Evolutionary conservation across 2,888 invertebrate genomes (phyloP), one percentile per base, ranked within the genome.

Genomic region (Athetis lepigone): DNA sequence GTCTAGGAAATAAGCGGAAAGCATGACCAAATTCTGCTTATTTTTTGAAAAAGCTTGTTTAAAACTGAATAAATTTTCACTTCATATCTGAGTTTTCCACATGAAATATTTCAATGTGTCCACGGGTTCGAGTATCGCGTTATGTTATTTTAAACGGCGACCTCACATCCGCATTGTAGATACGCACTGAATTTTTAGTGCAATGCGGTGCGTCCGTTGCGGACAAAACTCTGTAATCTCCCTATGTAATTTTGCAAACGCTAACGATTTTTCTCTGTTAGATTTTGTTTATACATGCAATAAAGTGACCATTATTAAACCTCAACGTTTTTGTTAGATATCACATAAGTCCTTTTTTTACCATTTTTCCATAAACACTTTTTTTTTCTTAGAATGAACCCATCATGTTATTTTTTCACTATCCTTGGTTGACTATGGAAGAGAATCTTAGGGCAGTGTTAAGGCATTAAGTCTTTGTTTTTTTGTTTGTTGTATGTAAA

Each of bases 161-260:
- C 23, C 57, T 43, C 27, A 16, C 65, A 56, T 68, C 70, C 56
- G 64, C 65, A 57, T 46, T 49, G 50, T 56, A 56, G 19, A 46
- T 50, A 62, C 42, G 50, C 57, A 70, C 43, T 57, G 45, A 57
- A 65, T 70, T 64, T 77, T 77, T 76, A 63, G 73, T 76, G 73
- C 76, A 66, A 49, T 73, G 70, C 67, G 51, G 64, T 66, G 47
- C 33, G 37, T 39, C 18, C 43, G 13, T 45, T 70, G 66, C 59
- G 57, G 49, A 36, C 37, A 46, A 60, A 42, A 63, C 59, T 42
- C 39, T 61, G 29, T 46, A 56, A 61, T 56, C 62, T 27, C 13
- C 4, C 13, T 11, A 64, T 19, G 19, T 71, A 25, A 59, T 57
- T 47, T 51, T 23, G 46, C 33, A 40, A 21, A 55, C 18, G 36